A percentile compares a stretch with the other conserved stretches of the same genome.
Conservation (phyloP, 2,888 invertebrate genomes). For the Oxytorus armatus region DNA sequence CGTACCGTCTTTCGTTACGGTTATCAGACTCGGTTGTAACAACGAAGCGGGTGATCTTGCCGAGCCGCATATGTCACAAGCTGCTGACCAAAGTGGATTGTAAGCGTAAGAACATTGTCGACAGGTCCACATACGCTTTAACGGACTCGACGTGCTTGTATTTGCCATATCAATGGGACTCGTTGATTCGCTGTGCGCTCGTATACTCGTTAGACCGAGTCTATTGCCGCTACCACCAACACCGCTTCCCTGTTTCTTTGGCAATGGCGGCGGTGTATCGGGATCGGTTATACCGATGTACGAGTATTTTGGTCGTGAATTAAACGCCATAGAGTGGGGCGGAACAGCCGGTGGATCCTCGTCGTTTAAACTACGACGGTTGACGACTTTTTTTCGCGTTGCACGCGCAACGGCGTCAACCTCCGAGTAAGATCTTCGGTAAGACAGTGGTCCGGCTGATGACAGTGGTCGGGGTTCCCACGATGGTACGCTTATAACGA, state of each 20-base stretch:
- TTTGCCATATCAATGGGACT: slow-evolving; percentile 76
- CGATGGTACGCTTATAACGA: slow-evolving; percentile 85
- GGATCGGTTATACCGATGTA: slow-evolving; percentile 82
- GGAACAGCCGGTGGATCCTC: slow-evolving; percentile 86
- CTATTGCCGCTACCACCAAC: slow-evolving; percentile 66
- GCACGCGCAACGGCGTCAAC: slow-evolving; percentile 82
- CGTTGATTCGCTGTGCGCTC: slow-evolving; percentile 79
- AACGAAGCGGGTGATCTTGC: slow-evolving; percentile 87
- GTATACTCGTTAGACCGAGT: slow-evolving; percentile 72
- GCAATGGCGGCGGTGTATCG: slow-evolving; percentile 82
- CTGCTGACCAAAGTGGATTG: slow-evolving; percentile 92
- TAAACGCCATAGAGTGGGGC: slow-evolving; percentile 83
- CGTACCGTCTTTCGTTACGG: slow-evolving; percentile 87
- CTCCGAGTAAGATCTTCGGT: slow-evolving; percentile 84
- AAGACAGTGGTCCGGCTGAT: slow-evolving; percentile 81
- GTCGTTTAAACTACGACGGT: slow-evolving; percentile 85
- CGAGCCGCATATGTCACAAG: slow-evolving; percentile 93
- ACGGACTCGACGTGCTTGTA: slow-evolving; percentile 73
- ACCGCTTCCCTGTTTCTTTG: slow-evolving; percentile 80
- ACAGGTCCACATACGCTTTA: slow-evolving; percentile 93
- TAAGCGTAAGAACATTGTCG: slow-evolving; percentile 95
- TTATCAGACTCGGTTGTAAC: slow-evolving; percentile 89
- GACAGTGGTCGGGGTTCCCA: slow-evolving; percentile 83
- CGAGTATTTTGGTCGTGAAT: slow-evolving; percentile 81
- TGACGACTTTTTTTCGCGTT: slow-evolving; percentile 85